A percentile compares a stretch with the other conserved stretches of the same genome.
Conservation (phyloP, 2,888 invertebrate genomes). For the Eilema caniola region DNA sequence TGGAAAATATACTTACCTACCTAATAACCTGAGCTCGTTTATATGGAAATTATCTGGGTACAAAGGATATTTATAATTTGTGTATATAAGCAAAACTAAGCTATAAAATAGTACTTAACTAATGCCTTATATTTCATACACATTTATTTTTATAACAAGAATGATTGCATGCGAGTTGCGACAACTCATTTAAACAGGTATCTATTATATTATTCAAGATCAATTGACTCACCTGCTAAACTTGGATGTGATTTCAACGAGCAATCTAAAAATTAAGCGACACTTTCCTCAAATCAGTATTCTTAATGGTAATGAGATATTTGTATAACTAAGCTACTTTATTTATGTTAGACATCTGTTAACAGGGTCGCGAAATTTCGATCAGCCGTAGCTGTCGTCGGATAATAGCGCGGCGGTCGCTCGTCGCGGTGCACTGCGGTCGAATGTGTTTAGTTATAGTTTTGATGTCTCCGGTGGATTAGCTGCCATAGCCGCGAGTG, state of each 20-base stretch:
- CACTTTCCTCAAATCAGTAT: conserved; percentile 24
- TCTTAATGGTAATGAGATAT: conserved; percentile 14
- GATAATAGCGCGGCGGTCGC: conserved; percentile 72
- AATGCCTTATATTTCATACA: not conserved
- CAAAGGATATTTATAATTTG: no score
- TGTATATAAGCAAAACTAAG: not conserved
- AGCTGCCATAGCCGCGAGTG: conserved; percentile 22
- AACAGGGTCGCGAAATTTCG: conserved; percentile 69
- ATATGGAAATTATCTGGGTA: not conserved
- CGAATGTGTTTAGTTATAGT: conserved; percentile 67
- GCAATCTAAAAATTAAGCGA: conserved; percentile 14
- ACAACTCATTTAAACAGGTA: conserved; percentile 15
- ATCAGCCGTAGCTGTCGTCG: conserved; percentile 82
- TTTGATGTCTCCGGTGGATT: conserved; percentile 47
- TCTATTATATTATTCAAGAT: conserved; percentile 13
- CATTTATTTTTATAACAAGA: not conserved
- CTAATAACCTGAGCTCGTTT: not conserved
- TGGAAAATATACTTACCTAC: not conserved
- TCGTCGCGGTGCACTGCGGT: conserved; percentile 85
- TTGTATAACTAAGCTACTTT: conserved; percentile 38
- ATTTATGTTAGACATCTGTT: conserved; percentile 54
- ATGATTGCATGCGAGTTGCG: not conserved
- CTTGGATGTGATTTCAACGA: conserved; percentile 38
- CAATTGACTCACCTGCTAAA: conserved; percentile 53
- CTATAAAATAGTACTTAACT: not conserved